Percentiles rank a stretch among this genome's conserved stretches.
Conservation (phyloP, 2,797 vertebrate species). For the Fistularia commersonii region DNA sequence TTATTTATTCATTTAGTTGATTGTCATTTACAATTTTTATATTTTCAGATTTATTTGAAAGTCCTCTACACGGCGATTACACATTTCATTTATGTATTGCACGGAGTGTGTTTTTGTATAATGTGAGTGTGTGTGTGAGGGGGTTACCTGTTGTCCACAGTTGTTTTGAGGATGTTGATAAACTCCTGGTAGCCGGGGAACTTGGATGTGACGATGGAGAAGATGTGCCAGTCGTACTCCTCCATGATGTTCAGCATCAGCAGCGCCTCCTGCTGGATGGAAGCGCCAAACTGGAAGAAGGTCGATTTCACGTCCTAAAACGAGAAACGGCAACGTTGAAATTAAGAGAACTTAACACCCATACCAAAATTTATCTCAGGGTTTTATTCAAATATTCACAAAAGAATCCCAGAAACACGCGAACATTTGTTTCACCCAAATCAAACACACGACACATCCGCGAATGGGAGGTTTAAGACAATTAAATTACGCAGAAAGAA, state of each 20-base stretch:
- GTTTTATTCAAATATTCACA: constrained; percentile 1
- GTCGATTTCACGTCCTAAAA: constrained; percentile 92
- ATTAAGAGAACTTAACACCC: neutral
- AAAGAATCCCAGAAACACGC: neutral
- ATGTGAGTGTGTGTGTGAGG: no score
- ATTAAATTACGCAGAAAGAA: constrained; percentile 69
- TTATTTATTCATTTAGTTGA: no score
- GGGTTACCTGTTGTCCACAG: constrained; percentile 87
- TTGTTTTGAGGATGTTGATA: constrained; percentile 91
- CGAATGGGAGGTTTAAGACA: constrained; percentile 53
- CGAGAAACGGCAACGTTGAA: neutral
- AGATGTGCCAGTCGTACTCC: constrained; percentile 98
- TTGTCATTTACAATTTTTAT: no score
- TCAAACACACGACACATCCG: constrained; percentile 35
- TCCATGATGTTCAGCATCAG: constrained; percentile 99
- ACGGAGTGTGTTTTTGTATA: no score
- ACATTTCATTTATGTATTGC: no score
- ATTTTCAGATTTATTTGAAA: no score
- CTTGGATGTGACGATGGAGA: constrained; percentile 95
- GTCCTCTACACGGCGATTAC: no score
- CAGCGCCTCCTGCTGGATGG: constrained; percentile 94
- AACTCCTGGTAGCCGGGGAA: constrained; percentile 97
- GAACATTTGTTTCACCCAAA: constrained; percentile 3
- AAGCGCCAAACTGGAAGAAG: constrained; percentile 97
- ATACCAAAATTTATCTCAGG: constrained; percentile 8